A percentile compares a stretch with the other conserved stretches of the same genome.
These are phyloP conservation scores for Caranx melampygus DNA, from an alignment of 2,113 vertebrate species.

Conservation along the genomic window DNA sequence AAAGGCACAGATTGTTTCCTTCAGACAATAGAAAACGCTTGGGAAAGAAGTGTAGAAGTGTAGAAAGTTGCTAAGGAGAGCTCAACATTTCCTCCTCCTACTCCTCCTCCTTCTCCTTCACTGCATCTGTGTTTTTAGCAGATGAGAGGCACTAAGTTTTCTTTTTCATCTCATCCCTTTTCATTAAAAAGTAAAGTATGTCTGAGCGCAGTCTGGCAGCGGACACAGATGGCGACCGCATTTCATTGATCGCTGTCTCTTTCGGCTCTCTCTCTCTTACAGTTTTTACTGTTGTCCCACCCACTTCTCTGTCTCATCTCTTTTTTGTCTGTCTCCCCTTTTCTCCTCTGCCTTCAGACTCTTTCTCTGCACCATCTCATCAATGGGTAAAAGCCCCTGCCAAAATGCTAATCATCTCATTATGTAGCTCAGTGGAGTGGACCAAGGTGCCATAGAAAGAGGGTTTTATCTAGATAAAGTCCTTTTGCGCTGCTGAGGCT, in stretches of 20 bases:
- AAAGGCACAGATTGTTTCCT: constrained; percentile 1
- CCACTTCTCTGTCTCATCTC: constrained; percentile 1
- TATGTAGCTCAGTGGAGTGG: constrained; percentile 70
- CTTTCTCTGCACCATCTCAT: constrained; percentile 55
- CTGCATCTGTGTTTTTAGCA: constrained; percentile 51
- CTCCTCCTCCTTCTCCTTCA: constrained; percentile 13
- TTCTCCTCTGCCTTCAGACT: constrained; percentile 27
- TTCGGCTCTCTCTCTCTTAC: not conserved
- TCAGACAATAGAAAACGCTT: constrained; percentile 2
- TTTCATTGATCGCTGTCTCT: constrained; percentile 48
- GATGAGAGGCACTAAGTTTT: constrained; percentile 38
- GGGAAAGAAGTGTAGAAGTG: constrained; percentile 17
- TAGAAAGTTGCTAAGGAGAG: constrained; percentile 14
- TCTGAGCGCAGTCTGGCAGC: constrained; percentile 43
- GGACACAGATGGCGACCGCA: constrained; percentile 43
- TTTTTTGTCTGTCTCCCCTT: constrained; percentile 31
- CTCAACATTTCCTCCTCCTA: constrained; percentile 11
- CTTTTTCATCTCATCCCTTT: constrained; percentile 44
- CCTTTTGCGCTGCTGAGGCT: constrained; percentile 16
- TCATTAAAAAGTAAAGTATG: constrained; percentile 58
- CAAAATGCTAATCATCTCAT: constrained; percentile 80
- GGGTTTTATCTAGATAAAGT: constrained; percentile 60
- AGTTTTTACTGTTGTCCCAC: not conserved
- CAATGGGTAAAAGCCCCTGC: constrained; percentile 60
- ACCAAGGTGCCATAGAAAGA: constrained; percentile 43